Evolutionary conservation across 2,888 invertebrate genomes (phyloP).

Genomic region (Cryptocheilus praepositus): DNA sequence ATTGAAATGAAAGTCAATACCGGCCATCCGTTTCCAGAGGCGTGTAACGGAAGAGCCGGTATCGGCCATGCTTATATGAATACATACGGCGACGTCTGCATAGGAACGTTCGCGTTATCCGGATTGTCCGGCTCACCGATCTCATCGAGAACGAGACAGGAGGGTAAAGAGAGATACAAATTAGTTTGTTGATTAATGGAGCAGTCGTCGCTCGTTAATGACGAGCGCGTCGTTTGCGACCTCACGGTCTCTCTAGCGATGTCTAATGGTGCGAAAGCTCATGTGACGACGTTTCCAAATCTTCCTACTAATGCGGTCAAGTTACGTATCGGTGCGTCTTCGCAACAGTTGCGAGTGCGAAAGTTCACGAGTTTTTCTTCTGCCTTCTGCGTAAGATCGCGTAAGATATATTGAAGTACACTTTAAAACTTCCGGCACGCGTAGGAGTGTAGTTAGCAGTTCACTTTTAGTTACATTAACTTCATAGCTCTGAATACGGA

Average conservation of each 20-base stretch:
- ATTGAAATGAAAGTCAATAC: conserved; percentile 57
- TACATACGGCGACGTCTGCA: conserved; percentile 39
- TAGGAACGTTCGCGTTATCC: conserved; percentile 17
- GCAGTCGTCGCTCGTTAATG: conserved; percentile 58
- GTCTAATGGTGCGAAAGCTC: conserved; percentile 33
- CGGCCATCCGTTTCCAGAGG: conserved; percentile 41
- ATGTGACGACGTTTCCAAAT: no score
- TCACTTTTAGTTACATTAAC: no score
- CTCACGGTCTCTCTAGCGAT: conserved; percentile 24
- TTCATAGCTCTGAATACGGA: no score
- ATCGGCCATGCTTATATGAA: conserved; percentile 34
- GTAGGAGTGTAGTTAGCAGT: no score
- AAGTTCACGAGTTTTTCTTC: no score
- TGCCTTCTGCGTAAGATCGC: no score
- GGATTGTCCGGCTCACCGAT: no score
- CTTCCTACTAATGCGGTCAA: no score
- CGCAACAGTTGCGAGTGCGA: no score
- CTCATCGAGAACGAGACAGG: background rate
- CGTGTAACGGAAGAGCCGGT: conserved; percentile 38
- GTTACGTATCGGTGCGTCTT: no score
- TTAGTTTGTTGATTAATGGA: conserved; percentile 63
- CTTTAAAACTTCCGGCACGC: no score
- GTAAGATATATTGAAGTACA: no score
- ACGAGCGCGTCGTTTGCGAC: conserved; percentile 32
- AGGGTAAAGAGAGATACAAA: conserved; percentile 33